phyloP scores from a whole-genome alignment of 2,113 vertebrate genomes.

The Bubo bubo region DNA sequence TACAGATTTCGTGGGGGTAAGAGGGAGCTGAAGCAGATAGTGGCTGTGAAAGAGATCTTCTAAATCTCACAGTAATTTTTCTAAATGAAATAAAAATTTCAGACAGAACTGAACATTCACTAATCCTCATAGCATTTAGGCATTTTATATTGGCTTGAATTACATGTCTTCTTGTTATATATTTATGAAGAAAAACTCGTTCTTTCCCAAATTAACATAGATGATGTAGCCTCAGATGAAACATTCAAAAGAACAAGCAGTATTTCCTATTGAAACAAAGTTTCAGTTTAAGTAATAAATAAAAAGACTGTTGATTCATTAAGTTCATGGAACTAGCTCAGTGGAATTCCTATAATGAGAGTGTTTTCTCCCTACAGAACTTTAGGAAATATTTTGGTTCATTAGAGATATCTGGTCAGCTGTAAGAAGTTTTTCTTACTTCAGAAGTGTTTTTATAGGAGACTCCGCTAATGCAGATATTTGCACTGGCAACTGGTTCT shows the following conservation, averaged over 20 bases:
- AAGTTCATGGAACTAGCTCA: not conserved
- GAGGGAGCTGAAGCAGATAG: not conserved
- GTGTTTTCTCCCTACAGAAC: not conserved
- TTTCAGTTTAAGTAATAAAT: not conserved
- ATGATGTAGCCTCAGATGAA: not conserved
- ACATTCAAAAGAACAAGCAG: not conserved
- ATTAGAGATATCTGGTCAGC: slow-evolving; percentile 20
- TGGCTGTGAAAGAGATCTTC: not conserved
- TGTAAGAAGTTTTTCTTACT: slow-evolving; percentile 19
- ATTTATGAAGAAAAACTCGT: not conserved
- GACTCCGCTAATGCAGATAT: not conserved
- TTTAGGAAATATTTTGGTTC: not conserved
- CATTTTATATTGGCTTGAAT: not conserved
- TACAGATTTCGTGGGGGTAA: not conserved
- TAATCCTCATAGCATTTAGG: not conserved
- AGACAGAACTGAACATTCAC: not conserved
- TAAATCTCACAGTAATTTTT: not conserved
- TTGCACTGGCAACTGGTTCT: not conserved
- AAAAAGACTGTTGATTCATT: not conserved
- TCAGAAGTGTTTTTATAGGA: slow-evolving; percentile 12
- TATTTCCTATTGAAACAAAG: not conserved
- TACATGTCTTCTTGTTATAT: not conserved
- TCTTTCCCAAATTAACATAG: not conserved
- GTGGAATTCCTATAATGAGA: not conserved
- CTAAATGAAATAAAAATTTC: not conserved